Conservation (phyloP, 2,797 vertebrate genomes). For the Potorous gilbertii region DNA sequence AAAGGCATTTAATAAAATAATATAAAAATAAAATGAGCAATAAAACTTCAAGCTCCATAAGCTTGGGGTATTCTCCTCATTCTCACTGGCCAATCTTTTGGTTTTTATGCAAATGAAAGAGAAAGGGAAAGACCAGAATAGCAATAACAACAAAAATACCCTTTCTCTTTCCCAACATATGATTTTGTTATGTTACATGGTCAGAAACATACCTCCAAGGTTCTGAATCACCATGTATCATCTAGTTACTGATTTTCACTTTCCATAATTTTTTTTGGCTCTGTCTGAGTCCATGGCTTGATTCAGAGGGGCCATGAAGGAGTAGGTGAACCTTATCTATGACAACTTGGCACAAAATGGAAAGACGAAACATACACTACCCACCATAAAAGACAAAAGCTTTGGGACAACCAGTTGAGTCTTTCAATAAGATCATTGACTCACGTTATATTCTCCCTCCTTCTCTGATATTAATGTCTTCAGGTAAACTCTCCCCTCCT, state of each 20-base stretch:
- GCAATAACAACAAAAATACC: not conserved
- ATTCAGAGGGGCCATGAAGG: not conserved
- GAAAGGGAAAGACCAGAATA: not conserved
- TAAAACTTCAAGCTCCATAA: not conserved
- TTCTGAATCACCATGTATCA: not conserved
- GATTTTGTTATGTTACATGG: not conserved
- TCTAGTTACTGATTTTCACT: not conserved
- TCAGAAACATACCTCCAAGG: not conserved
- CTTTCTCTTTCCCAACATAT: not conserved
- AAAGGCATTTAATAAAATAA: not conserved
- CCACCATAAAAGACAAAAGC: not conserved
- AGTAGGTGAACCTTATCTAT: not conserved
- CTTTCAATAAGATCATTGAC: not conserved
- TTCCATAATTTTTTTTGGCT: not conserved
- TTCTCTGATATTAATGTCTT: not conserved
- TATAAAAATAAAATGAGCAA: not conserved
- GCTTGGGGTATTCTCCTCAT: not conserved
- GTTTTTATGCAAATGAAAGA: not conserved
- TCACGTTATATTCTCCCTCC: not conserved
- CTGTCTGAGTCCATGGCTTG: not conserved
- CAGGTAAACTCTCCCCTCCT: not conserved
- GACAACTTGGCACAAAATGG: not conserved
- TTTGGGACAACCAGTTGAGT: not conserved
- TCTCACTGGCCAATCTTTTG: not conserved
- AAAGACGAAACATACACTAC: not conserved